A percentile compares a stretch with the other conserved stretches of the same genome.
Conservation (phyloP, 2,113 vertebrate genomes). For the Engystomops pustulosus region DNA sequence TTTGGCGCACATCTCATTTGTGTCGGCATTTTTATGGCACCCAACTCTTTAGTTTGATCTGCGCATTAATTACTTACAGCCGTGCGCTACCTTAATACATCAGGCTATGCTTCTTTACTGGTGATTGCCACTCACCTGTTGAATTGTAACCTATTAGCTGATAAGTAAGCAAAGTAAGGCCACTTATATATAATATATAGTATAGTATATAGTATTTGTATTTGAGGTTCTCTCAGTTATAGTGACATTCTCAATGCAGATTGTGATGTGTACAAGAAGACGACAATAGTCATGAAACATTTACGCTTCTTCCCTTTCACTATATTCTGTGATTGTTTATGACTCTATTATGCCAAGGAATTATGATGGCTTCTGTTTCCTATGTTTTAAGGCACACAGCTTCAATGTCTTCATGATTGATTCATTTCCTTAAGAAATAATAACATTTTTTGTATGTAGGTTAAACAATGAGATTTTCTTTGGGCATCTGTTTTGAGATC, state of each 20-base stretch:
- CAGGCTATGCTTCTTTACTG: no score
- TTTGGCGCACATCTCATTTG: no score
- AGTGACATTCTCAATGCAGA: not conserved
- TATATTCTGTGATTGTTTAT: constrained; percentile 68
- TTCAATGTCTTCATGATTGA: constrained; percentile 71
- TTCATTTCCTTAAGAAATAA: constrained; percentile 84
- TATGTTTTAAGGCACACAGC: constrained; percentile 72
- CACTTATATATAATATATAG: no score
- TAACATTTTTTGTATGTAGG: constrained; percentile 71
- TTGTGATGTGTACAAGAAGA: not conserved
- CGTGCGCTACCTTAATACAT: no score
- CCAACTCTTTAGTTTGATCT: no score
- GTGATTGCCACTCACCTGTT: no score
- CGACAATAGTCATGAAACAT: not conserved
- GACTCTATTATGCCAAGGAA: constrained; percentile 62
- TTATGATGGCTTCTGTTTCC: constrained; percentile 65
- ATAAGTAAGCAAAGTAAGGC: no score
- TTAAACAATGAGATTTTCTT: constrained; percentile 84
- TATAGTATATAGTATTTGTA: no score
- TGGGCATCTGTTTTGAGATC: constrained; percentile 87
- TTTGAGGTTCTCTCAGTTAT: no score
- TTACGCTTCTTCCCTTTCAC: constrained; percentile 45
- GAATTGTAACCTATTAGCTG: no score
- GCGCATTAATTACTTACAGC: no score
- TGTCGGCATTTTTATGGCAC: no score